phyloP scores from a whole-genome alignment of 2,113 vertebrate species.

The Todiramphus chloris region DNA sequence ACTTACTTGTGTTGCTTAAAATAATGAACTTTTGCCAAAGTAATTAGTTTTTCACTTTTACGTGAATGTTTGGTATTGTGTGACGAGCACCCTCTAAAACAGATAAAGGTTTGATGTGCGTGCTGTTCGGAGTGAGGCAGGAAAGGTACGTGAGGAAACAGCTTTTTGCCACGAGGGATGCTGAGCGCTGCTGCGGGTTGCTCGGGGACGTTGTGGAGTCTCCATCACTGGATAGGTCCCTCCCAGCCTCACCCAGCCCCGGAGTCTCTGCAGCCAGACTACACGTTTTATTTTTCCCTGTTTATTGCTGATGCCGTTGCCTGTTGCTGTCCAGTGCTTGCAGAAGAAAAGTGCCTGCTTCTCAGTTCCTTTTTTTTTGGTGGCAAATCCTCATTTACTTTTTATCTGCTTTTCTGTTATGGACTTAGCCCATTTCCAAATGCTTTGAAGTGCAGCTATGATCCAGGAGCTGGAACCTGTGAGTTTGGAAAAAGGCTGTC shows the following conservation, averaged over 20 bases:
- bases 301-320: background rate
- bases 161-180: background rate
- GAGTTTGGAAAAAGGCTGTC: background rate
- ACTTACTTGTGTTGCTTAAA: background rate
- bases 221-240: background rate
- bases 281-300: background rate
- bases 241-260: background rate
- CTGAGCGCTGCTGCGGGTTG: background rate
- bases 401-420: background rate
- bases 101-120: background rate
- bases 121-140: rapidly evolving
- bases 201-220: rapidly evolving
- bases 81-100: rapidly evolving
- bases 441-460: background rate
- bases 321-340: background rate
- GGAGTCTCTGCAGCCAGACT: background rate
- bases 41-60: background rate
- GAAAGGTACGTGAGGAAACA: rapidly evolving
- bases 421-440: background rate
- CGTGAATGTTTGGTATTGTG: background rate
- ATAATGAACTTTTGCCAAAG: background rate
- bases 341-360: background rate
- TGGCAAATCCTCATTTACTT: background rate
- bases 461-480: background rate
- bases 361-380: background rate